phyloP scores from a whole-genome alignment of 2,888 invertebrate genomes.

The Melipona beecheii region DNA sequence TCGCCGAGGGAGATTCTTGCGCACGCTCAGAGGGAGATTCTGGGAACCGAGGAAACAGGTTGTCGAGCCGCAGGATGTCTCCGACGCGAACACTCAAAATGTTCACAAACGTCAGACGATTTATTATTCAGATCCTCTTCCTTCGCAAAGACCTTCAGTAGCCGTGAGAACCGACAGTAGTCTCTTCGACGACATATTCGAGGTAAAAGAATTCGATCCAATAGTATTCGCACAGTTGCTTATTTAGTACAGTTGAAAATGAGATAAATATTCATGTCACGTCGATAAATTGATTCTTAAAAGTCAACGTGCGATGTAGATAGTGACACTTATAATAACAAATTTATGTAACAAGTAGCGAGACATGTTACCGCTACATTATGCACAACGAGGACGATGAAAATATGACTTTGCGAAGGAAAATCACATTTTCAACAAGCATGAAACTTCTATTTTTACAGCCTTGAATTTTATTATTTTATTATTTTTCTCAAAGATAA shows the following conservation, averaged over 20 bases:
- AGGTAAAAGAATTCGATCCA: constrained; percentile 85
- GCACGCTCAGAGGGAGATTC: constrained; percentile 74
- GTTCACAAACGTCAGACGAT: not conserved
- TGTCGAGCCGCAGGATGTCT: constrained; percentile 2
- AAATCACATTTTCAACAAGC: too few relatives aligned
- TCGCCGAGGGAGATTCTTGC: constrained; percentile 14
- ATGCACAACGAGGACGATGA: not conserved
- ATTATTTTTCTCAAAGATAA: too few relatives aligned
- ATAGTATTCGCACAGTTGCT: not conserved
- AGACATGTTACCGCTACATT: not conserved
- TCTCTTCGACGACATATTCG: constrained; percentile 88
- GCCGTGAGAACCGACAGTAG: constrained; percentile 60
- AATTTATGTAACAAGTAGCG: not conserved
- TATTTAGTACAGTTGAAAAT: not conserved
- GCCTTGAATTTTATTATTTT: too few relatives aligned
- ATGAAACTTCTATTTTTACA: too few relatives aligned
- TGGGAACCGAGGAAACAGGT: constrained; percentile 60
- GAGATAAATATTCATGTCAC: too few relatives aligned
- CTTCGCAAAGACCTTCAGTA: not conserved
- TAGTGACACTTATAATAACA: not conserved
- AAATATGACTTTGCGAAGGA: too few relatives aligned
- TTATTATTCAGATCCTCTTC: not conserved
- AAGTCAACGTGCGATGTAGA: not conserved
- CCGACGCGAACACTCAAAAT: not conserved
- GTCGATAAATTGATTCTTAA: not conserved